These are phyloP conservation scores for Mesocricetus auratus DNA, from an alignment of 2,113 vertebrate species.

Conservation along the genomic window DNA sequence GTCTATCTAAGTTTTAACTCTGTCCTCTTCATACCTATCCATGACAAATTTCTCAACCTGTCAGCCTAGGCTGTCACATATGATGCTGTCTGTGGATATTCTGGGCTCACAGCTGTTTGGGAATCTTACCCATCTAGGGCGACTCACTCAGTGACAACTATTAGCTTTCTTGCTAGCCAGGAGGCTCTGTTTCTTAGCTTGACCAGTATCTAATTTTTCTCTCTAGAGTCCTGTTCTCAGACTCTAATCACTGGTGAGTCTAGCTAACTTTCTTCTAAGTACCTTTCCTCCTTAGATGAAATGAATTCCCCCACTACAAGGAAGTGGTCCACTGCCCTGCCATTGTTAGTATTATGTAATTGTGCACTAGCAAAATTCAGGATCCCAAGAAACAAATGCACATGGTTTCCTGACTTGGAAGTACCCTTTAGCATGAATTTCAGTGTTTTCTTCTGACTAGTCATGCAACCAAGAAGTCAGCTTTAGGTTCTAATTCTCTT, in stretches of 20 bases:
- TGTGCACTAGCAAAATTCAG: neutral
- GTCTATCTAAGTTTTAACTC: neutral
- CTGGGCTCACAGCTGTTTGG: neutral
- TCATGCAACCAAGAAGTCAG: neutral
- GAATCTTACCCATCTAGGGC: neutral
- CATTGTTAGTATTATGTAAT: neutral
- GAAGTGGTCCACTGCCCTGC: neutral
- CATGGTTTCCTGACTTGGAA: constrained; percentile 8
- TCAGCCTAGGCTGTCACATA: neutral
- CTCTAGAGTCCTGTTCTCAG: constrained; percentile 11
- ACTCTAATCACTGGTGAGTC: constrained; percentile 50
- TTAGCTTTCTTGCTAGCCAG: constrained; percentile 13
- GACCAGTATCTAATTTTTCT: constrained; percentile 63
- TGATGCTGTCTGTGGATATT: neutral
- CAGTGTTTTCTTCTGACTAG: neutral
- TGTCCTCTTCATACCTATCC: neutral
- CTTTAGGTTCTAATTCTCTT: constrained; percentile 30
- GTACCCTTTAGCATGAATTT: neutral
- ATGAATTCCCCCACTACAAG: neutral
- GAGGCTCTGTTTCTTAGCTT: constrained; percentile 33
- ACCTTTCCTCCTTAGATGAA: constrained; percentile 49
- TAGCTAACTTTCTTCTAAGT: constrained; percentile 64
- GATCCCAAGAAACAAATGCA: constrained; percentile 41
- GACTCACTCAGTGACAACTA: neutral
- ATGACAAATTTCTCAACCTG: neutral